These are phyloP conservation scores for Schlechtendalia chinensis DNA, from an alignment of 1,140 invertebrate genomes.

Conservation along the genomic window DNA sequence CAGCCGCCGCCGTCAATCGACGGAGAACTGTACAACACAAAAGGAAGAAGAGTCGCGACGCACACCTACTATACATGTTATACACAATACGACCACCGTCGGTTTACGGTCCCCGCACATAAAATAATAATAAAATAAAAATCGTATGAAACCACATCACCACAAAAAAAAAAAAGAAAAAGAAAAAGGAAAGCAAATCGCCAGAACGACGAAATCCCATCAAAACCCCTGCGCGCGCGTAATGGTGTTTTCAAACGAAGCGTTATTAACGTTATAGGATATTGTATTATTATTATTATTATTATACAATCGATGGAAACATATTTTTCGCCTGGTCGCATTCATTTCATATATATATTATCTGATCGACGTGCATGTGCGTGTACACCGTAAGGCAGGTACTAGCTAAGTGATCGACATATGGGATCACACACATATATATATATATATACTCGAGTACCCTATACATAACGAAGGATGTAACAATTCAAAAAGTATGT, in stretches of 20 bases:
- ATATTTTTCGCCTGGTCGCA: constrained; percentile 31
- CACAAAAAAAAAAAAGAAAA: not conserved
- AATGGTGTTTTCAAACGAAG: constrained; percentile 41
- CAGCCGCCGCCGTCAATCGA: constrained; percentile 20
- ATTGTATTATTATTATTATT: constrained; percentile 38
- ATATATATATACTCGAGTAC: not conserved
- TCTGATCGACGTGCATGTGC: constrained; percentile 11
- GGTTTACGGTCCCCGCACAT: not conserved
- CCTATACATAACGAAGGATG: not conserved
- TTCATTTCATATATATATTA: constrained; percentile 6
- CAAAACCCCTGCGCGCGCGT: constrained; percentile 14
- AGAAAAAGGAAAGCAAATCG: constrained; percentile 13
- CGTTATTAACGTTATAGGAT: constrained; percentile 31
- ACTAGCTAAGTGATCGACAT: not conserved
- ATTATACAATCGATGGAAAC: constrained; percentile 24
- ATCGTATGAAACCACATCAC: not conserved
- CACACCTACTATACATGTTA: not conserved
- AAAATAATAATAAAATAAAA: not conserved
- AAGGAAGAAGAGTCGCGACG: constrained; percentile 16
- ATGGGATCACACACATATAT: not conserved
- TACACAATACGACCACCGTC: not conserved
- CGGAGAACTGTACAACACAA: not conserved
- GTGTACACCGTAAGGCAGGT: not conserved
- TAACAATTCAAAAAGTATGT: not conserved
- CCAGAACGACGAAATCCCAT: constrained; percentile 34